Evolutionary conservation across 23 tunicate genomes (phyloP), one percentile per base, ranked within the genome.

Genomic region (Halocynthia aurantium): DNA sequence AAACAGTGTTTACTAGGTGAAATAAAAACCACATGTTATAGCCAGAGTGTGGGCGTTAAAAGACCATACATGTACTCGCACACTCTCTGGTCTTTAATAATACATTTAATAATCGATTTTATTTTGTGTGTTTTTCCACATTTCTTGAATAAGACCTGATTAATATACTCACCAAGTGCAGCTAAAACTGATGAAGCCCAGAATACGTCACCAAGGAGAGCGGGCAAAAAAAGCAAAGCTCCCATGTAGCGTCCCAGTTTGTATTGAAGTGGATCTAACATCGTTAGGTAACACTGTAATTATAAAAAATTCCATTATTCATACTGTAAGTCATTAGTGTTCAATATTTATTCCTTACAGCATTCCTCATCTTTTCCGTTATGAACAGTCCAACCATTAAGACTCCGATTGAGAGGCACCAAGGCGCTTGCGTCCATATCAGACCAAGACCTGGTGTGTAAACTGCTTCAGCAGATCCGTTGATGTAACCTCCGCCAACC

Each of bases 191-290:
- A 83, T 7, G 84, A 88, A 40, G 87, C 72, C 82, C 82, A 89
- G 58, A 89, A 89, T 8, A 80, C 49, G 50, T 89, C 96, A 15
- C 88, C 87, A 52, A 80, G 68, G 15, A 89, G 81, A 21, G 96
- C 88, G 7, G 96, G 96, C 10, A 89, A 52, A 61, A 67, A 78
- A 31, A 89, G 17, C 13, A 80, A 61, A 10, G 81, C 96, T 73
- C 96, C 96, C 96, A 87, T 85, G 5, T 67, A 50, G 8, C 54
- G 53, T 8, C 96, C 96, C 15, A 89, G 68, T 74, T 86, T 85
- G 55, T 76, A 50, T 76, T 89, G 96, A 31, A 89, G 57, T 6
- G 96, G 96, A 80, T 89, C 96, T 8, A 89, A 44, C 96, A 89
- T 89, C 49, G 96, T 89, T 8, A 89, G 72, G 81, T 81, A 89